Percentiles rank a stretch among this genome's conserved stretches.
phyloP scores from a whole-genome alignment of 2,888 invertebrate genomes.

The Andrena minutula region DNA sequence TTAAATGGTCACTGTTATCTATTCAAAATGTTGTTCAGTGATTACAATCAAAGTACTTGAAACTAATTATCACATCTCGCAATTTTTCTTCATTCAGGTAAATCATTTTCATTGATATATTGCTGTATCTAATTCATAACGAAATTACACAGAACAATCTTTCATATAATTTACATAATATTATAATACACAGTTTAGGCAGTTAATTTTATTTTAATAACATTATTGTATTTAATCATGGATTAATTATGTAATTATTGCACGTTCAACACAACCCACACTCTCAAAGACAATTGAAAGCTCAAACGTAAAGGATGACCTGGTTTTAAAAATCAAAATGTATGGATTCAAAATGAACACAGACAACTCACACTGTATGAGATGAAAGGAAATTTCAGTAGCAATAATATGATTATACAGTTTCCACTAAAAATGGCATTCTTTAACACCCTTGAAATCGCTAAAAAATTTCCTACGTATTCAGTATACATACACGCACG shows the following conservation, averaged over 20 bases:
- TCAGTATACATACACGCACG: conserved; percentile 31
- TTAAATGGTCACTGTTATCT: not conserved
- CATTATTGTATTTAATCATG: not conserved
- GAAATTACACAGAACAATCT: not conserved
- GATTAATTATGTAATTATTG: conserved; percentile 11
- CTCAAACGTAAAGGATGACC: conserved; percentile 43
- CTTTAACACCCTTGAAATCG: conserved; percentile 46
- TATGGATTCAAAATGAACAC: conserved; percentile 33
- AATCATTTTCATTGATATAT: not conserved
- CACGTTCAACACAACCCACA: conserved; percentile 47
- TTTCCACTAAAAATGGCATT: conserved; percentile 50
- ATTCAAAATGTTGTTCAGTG: too few species aligned
- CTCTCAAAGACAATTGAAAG: conserved; percentile 45
- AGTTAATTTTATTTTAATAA: not conserved
- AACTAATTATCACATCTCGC: not conserved
- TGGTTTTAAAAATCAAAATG: conserved; percentile 33
- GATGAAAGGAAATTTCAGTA: conserved; percentile 44
- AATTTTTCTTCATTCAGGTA: not conserved
- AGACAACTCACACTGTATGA: conserved; percentile 48
- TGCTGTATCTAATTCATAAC: not conserved
- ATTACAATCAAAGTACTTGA: not conserved
- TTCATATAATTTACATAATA: conserved; percentile 12
- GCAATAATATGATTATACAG: conserved; percentile 46
- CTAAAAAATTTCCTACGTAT: conserved; percentile 19
- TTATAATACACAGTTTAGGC: not conserved